Evolutionary conservation across 2,113 vertebrate species (phyloP).

Genomic region (Mola mola): DNA sequence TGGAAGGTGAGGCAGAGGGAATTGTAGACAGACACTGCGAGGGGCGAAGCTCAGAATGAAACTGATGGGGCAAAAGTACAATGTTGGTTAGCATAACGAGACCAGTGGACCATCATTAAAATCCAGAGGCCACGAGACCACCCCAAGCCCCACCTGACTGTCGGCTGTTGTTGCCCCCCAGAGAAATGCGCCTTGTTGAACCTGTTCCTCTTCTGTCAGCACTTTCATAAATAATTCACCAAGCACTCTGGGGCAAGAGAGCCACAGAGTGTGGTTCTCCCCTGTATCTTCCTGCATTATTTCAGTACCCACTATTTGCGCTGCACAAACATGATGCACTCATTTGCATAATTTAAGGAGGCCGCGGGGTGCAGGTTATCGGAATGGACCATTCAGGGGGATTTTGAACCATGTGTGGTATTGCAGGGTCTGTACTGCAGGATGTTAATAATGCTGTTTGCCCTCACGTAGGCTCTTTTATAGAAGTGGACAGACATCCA

Average conservation of each 20-base stretch:
- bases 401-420: background rate
- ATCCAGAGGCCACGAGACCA: conserved; percentile 64
- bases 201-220: conserved; percentile 75
- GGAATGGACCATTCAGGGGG: conserved; percentile 10
- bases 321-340: conserved; percentile 26
- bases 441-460: background rate
- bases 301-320: conserved; percentile 53
- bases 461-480: background rate
- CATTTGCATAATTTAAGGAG: conserved; percentile 41
- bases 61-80: conserved; percentile 7
- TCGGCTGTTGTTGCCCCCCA: conserved; percentile 58
- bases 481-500: background rate
- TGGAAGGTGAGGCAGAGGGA: conserved; percentile 7
- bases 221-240: conserved; percentile 80
- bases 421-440: background rate
- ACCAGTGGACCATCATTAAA: conserved; percentile 76
- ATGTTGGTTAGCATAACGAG: conserved; percentile 65
- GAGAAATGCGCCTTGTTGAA: conserved; percentile 69
- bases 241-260: conserved; percentile 59
- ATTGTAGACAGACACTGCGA: background rate
- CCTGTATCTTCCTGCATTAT: conserved; percentile 41
- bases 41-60: conserved; percentile 15
- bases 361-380: conserved; percentile 32
- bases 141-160: conserved; percentile 62
- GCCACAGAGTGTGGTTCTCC: conserved; percentile 35